These are phyloP conservation scores for Cossypha polioptera DNA, from an alignment of 2,797 vertebrate genomes.

Conservation along the genomic window DNA sequence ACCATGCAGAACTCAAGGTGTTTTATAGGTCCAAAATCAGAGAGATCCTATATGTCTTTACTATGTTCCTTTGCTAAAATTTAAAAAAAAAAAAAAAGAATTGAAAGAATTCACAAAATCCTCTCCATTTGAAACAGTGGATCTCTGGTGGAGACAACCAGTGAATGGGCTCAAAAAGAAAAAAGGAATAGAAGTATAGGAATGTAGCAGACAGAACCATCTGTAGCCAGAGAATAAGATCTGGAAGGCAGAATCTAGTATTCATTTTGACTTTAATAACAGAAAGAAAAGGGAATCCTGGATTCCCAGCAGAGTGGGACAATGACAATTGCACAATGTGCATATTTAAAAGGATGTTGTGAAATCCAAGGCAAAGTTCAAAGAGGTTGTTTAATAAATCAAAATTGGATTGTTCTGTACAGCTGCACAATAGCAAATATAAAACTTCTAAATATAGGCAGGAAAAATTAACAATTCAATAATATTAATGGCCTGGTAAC, in stretches of 20 bases:
- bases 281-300: not conserved
- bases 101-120: not conserved
- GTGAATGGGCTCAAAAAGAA: not conserved
- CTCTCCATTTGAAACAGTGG: not conserved
- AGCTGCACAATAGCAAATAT: not conserved
- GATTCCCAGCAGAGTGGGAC: not conserved
- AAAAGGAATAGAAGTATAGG: not conserved
- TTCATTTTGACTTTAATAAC: not conserved
- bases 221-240: not conserved
- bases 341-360: not conserved
- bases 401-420: not conserved
- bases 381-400: not conserved
- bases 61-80: not conserved
- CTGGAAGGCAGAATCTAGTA: not conserved
- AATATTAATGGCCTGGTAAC: not conserved
- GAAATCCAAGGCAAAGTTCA: not conserved
- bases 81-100: not conserved
- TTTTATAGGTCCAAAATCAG: not conserved
- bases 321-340: not conserved
- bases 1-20: not conserved
- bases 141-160: not conserved
- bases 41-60: not conserved
- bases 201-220: not conserved
- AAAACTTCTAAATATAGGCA: not conserved
- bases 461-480: not conserved